phyloP scores from a whole-genome alignment of 2,113 vertebrate species.

The Lepisosteus oculatus region DNA sequence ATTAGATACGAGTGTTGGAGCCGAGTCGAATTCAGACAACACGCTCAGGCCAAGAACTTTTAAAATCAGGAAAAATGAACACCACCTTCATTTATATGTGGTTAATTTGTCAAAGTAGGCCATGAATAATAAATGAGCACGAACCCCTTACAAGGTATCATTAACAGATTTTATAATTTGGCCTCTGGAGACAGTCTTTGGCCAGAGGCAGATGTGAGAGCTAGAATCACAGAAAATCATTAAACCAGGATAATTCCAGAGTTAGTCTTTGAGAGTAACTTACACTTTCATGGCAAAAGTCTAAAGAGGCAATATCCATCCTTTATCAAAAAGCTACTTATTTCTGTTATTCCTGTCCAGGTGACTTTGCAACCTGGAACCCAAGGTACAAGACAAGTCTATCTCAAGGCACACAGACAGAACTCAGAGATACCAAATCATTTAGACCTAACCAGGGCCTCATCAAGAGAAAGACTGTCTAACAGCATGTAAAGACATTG shows the following conservation, averaged over 20 bases:
- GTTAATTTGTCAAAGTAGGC: neutral
- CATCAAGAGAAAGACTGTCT: too few relatives aligned
- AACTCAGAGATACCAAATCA: too few relatives aligned
- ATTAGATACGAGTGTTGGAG: neutral
- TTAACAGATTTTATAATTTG: slow-evolving; percentile 3
- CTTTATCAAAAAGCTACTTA: too few relatives aligned
- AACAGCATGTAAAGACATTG: too few relatives aligned
- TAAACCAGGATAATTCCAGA: neutral
- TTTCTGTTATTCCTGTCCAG: too few relatives aligned
- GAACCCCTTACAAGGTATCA: slow-evolving; percentile 1
- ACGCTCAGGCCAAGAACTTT: neutral
- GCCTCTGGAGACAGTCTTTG: slow-evolving; percentile 1
- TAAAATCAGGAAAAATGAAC: neutral
- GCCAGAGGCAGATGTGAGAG: neutral
- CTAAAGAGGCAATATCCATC: too few relatives aligned
- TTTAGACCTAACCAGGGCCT: too few relatives aligned
- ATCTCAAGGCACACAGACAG: too few relatives aligned
- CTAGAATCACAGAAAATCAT: neutral
- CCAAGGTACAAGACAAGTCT: too few relatives aligned
- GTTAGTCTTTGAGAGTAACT: neutral
- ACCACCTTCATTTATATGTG: neutral
- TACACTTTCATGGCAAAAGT: neutral
- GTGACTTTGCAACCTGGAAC: too few relatives aligned
- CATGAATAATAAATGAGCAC: neutral
- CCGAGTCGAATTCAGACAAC: neutral